phyloP scores from a whole-genome alignment of 2,113 vertebrate species.

The Etheostoma cragini region DNA sequence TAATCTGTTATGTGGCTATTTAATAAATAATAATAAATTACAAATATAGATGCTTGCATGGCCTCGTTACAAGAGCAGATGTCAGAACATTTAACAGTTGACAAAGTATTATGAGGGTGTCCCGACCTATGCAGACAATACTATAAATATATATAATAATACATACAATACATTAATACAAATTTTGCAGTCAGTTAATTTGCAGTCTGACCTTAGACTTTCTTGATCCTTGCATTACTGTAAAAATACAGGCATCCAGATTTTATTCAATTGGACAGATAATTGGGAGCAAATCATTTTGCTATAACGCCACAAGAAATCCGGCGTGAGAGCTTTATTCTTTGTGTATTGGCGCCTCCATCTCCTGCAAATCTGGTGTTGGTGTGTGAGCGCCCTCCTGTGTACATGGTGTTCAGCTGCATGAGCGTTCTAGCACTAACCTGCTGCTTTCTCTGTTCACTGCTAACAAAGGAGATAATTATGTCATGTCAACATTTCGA shows the following conservation, averaged over 20 bases:
- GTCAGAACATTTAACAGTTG: neutral
- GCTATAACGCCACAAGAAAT: neutral
- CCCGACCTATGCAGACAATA: neutral
- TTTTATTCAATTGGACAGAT: neutral
- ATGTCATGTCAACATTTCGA: conserved; percentile 98
- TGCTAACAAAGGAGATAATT: conserved; percentile 98
- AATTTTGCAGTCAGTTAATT: neutral
- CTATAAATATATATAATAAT: too few relatives aligned
- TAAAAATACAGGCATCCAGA: neutral
- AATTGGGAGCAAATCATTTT: neutral
- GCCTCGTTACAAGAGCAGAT: neutral
- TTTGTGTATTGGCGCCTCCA: neutral
- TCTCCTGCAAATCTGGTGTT: neutral
- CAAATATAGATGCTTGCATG: neutral
- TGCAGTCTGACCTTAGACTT: neutral
- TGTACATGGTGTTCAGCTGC: conserved; percentile 57
- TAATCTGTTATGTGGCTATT: neutral
- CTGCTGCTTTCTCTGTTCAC: conserved; percentile 84
- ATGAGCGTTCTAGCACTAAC: conserved; percentile 64
- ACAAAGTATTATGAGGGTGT: neutral
- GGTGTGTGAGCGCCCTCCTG: conserved; percentile 60
- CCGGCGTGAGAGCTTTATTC: neutral
- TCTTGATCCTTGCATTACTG: neutral
- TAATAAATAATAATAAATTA: neutral
- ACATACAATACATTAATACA: neutral